Evolutionary conservation across 2,888 invertebrate species (phyloP).

Genomic region (Drosophila kuntzei): DNA sequence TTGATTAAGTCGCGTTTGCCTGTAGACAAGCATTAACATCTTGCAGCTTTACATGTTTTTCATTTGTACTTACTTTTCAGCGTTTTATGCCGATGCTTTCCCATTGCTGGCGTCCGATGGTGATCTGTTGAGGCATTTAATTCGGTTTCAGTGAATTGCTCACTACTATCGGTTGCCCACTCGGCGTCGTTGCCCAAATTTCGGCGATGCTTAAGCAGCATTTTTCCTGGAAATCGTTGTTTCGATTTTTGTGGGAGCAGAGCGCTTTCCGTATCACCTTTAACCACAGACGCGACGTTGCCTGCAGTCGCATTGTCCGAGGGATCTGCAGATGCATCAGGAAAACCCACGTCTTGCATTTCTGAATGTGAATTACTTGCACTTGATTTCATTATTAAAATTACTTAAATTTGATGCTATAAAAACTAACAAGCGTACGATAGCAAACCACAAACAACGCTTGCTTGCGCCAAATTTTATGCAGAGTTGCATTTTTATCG

Average conservation of each 20-base stretch:
- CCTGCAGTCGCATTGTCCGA: constrained; percentile 33
- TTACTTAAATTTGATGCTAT: constrained; percentile 26
- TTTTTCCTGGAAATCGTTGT: constrained; percentile 25
- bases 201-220: constrained; percentile 16
- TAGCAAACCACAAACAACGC: constrained; percentile 39
- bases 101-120: constrained; percentile 9
- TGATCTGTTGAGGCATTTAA: constrained; percentile 2
- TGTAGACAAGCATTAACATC: constrained; percentile 25
- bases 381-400: constrained; percentile 58
- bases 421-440: constrained; percentile 27
- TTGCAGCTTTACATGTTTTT: neutral
- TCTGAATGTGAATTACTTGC: constrained; percentile 28
- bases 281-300: constrained; percentile 15
- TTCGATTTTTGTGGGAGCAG: constrained; percentile 10
- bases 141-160: constrained; percentile 44
- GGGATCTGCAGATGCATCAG: neutral
- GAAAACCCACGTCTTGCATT: constrained; percentile 23
- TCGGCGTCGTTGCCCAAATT: constrained; percentile 20
- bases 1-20: constrained; percentile 79
- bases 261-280: neutral
- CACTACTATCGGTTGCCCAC: constrained; percentile 43
- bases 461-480: constrained; percentile 59
- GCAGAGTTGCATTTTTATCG: constrained; percentile 36
- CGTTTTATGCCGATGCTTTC: constrained; percentile 18
- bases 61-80: constrained; percentile 39